A percentile compares a stretch with the other conserved stretches of the same genome.
phyloP scores from a whole-genome alignment of 2,113 vertebrate species.

The Piliocolobus tephrosceles region DNA sequence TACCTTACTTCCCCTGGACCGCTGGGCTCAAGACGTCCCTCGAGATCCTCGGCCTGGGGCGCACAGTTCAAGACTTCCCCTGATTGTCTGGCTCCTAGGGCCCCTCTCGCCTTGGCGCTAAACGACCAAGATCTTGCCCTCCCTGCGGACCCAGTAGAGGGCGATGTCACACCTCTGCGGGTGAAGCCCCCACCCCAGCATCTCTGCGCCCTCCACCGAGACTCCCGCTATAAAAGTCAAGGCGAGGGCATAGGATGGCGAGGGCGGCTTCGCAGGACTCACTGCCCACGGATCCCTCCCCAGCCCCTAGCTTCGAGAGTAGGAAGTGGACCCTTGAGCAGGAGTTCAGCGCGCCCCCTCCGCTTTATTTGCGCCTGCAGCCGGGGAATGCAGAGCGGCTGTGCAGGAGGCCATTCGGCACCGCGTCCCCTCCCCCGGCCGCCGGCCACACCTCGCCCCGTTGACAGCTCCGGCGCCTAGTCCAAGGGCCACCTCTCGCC shows the following conservation, averaged over 20 bases:
- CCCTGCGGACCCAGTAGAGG: neutral
- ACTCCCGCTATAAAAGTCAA: neutral
- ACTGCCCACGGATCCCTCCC: neutral
- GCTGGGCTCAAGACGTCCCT: neutral
- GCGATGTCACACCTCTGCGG: neutral
- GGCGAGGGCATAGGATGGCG: neutral
- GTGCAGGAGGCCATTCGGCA: neutral
- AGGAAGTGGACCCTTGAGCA: neutral
- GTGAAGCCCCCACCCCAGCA: neutral
- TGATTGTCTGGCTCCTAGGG: too few species aligned
- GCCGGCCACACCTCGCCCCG: neutral
- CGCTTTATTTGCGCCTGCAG: neutral
- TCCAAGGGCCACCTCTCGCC: neutral
- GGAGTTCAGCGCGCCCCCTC: neutral
- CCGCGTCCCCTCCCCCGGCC: neutral
- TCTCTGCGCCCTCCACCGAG: neutral
- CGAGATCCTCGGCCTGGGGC: neutral
- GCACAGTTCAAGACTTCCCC: neutral
- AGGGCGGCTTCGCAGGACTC: neutral
- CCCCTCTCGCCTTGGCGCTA: neutral
- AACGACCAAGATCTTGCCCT: neutral
- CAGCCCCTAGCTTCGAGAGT: neutral
- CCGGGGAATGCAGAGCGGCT: neutral
- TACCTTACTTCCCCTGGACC: neutral
- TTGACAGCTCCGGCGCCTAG: slow-evolving; percentile 34